phyloP scores from a whole-genome alignment of 2,113 vertebrate species.

The Nicator chloris region DNA sequence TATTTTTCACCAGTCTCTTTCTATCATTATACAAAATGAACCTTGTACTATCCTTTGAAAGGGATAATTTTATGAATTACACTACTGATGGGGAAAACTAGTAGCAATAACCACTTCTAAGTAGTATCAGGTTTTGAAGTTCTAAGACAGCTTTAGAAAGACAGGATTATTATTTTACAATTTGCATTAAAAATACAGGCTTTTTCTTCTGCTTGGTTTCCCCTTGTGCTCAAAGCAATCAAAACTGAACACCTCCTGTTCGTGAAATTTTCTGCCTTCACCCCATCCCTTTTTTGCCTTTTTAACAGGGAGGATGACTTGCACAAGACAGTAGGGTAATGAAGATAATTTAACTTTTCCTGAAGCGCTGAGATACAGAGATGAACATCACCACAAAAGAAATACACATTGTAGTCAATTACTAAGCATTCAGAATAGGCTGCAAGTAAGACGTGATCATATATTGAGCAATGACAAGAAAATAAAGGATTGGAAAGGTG shows the following conservation, averaged over 20 bases:
- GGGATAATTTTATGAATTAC: constrained; percentile 4
- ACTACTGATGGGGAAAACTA: neutral
- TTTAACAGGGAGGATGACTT: neutral
- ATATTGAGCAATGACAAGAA: neutral
- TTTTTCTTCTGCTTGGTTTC: neutral
- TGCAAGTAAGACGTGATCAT: neutral
- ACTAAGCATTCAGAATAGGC: neutral
- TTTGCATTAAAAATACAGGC: neutral
- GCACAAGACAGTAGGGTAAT: neutral
- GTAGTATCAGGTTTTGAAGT: neutral
- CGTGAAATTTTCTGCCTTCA: neutral
- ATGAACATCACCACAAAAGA: neutral
- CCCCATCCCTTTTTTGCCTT: neutral
- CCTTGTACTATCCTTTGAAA: neutral
- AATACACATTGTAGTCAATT: neutral
- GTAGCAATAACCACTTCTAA: neutral
- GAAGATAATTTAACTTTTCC: neutral
- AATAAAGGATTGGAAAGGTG: neutral
- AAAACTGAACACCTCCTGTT: neutral
- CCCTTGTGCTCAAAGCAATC: neutral
- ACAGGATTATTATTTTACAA: neutral
- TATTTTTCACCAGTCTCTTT: neutral
- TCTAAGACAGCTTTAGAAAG: neutral
- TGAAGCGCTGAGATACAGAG: neutral
- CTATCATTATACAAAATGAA: neutral